Percentiles rank a stretch among this genome's conserved stretches.
Conservation (phyloP, 2,797 vertebrate genomes). For the Chaenodraco wilsoni region DNA sequence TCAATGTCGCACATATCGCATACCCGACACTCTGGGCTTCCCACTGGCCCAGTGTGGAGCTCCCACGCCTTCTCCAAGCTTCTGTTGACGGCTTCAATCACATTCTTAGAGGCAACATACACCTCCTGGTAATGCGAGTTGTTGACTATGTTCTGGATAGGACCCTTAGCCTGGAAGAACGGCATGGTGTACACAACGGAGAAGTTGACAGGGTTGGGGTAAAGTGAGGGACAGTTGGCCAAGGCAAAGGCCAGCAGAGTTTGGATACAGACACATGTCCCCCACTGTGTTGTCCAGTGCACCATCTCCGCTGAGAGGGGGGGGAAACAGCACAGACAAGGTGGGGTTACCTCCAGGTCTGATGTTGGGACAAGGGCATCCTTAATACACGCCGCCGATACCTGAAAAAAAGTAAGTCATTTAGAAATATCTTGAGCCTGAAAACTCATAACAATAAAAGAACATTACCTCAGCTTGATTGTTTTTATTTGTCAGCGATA, state of each 20-base stretch:
- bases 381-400: slow-evolving; percentile 42
- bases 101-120: slow-evolving; percentile 90
- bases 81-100: slow-evolving; percentile 84
- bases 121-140: slow-evolving; percentile 77
- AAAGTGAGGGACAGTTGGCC: slow-evolving; percentile 79
- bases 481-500: no score
- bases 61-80: slow-evolving; percentile 80
- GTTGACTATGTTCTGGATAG: slow-evolving; percentile 89
- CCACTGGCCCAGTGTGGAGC: slow-evolving; percentile 86
- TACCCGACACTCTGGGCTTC: slow-evolving; percentile 83
- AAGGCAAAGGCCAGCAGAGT: slow-evolving; percentile 73
- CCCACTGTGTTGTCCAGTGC: slow-evolving; percentile 71
- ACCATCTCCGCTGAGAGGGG: slow-evolving; percentile 78
- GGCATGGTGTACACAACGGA: slow-evolving; percentile 87
- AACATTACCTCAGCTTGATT: no score
- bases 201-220: slow-evolving; percentile 84
- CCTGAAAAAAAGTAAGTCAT: slow-evolving; percentile 43
- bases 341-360: slow-evolving; percentile 76
- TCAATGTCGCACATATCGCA: slow-evolving; percentile 87
- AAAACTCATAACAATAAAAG: neutral
- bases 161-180: slow-evolving; percentile 78
- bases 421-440: neutral
- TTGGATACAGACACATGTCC: slow-evolving; percentile 81
- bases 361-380: slow-evolving; percentile 71
- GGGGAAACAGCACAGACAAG: slow-evolving; percentile 45